Base-by-base conservation (phyloP, 2,888 invertebrate genomes). In the Eupithecia abbreviata region DNA sequence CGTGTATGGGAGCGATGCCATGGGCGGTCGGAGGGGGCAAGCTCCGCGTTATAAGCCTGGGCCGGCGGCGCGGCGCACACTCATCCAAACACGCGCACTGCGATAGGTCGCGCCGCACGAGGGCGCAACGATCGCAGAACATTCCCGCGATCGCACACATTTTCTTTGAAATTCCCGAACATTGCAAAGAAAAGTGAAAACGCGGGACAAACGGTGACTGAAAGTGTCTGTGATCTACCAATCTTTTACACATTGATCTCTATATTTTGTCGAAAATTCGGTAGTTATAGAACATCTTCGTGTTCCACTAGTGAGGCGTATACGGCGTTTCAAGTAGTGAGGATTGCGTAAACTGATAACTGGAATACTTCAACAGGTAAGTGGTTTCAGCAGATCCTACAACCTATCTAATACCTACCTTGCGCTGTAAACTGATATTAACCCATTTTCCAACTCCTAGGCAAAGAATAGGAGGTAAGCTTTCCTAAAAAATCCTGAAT, bases 141-240 rank as follows among this genome's bases (percentile, higher is more conserved):
- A 85, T 86, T 87, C 89, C 90, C 90, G 89, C 85, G 86, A 85
- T 87, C 86, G 83, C 84, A 85, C 85, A 88, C 90, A 90, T 93
- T 94, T 94, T 94, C 94, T 95, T 95, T 95, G 94, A 95, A 92
- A 95, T 91, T 94, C 93, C 92, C 91, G 84, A 90, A 81, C 92
- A 92, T 91, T 95, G 94, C 94, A 95, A 95, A 95, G 94, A 94
- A 92, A 93, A 88, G 90, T 92, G 93, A 92, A 92, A 90, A 87
- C 83, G 91, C 90, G 91, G 87, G 87, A 90, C 86, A 85, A 87
- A 90, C 83, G 88, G 93, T 93, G 93, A 91, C 90, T 87, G 85
- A 84, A 89, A 89, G 94, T 93, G 93, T 78, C 89, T 92, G 95
- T 94, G 93, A 90, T 91, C 89, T 90, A 74, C 66, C 76, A 76